Base-by-base conservation (phyloP, 2,797 vertebrate species). In the Sylvilagus floridanus region DNA sequence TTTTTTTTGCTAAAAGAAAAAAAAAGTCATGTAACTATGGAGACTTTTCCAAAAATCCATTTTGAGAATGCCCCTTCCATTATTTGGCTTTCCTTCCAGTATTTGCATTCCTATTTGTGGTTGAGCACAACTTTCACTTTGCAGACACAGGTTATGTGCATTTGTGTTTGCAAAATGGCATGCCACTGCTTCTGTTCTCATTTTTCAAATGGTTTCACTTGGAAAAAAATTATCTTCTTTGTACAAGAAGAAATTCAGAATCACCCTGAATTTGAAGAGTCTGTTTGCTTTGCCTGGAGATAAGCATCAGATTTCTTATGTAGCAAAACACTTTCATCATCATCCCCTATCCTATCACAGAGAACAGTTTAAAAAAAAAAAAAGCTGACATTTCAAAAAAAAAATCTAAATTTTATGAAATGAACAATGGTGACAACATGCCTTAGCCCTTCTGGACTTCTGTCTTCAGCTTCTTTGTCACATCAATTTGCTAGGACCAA, bases 11-110 rank as follows among this genome's bases (percentile, higher is more conserved):
- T 37, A 47, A 6, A 52, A 69, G 35, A 37, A 37, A 37, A 37
- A 14, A 79, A 79, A 69, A 91, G 26, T 17, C 73, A 66, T 16
- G 28, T 42, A 60, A 28, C 14, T 54, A 32, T 66, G 26, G 78
- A 69, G 91, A 81, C 32, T 37, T 62, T 91, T 90, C 82, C 66
- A 79, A 73, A 89, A 84, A 69, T 73, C 37, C 30, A 42, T 90
- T 86, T 83, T 83, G 86, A 86, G 94, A 94, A 86, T 65, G 42
- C 50, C 54, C 69, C 77, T 75, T 84, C 17, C 9, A 6, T 24
- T 71, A 72, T 21, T 60, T 24, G 14, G 69, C 19, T 65, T 91
- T 88, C 65, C 93, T 93, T 89, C 69, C 66, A 83, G 32, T 62
- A 57, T 10, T 30, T 57, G 17, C 21, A 37, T 81, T 76, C 57